Conservation (phyloP, 2,113 vertebrate genomes). For the Penelope pileata region DNA sequence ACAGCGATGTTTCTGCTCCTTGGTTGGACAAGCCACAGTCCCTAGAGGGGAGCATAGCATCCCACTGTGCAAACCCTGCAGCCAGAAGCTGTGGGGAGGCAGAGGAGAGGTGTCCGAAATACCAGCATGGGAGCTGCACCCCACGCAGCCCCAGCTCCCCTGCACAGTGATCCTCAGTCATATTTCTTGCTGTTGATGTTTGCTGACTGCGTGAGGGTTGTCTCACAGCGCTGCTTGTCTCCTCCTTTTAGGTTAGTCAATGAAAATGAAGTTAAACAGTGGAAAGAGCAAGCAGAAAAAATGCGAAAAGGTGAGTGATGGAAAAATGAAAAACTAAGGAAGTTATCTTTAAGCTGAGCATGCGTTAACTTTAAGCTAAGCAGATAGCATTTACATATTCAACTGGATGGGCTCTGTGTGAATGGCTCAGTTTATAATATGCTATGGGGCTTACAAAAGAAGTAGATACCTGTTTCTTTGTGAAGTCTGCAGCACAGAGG, state of each 20-base stretch:
- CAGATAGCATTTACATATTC: neutral
- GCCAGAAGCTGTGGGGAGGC: neutral
- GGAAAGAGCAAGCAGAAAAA: conserved; percentile 99
- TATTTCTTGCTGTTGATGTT: neutral
- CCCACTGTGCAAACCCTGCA: neutral
- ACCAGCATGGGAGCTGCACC: neutral
- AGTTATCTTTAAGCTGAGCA: fast-evolving
- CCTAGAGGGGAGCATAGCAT: neutral
- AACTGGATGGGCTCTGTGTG: neutral
- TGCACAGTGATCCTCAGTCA: neutral
- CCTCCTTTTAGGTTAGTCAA: conserved; percentile 89
- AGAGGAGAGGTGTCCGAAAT: neutral
- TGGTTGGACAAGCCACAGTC: fast-evolving
- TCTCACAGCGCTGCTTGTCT: neutral
- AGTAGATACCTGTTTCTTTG: neutral
- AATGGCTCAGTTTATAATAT: neutral
- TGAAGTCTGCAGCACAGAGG: neutral
- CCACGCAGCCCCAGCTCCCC: neutral
- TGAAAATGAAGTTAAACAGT: conserved; percentile 99
- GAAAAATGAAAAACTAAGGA: fast-evolving
- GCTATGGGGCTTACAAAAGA: neutral
- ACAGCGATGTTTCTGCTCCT: neutral
- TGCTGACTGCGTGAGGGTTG: neutral
- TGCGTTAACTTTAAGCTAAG: fast-evolving
- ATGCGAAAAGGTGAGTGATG: conserved; percentile 92